phyloP scores from a whole-genome alignment of 2,888 invertebrate species.

The Trichopria drosophilae region DNA sequence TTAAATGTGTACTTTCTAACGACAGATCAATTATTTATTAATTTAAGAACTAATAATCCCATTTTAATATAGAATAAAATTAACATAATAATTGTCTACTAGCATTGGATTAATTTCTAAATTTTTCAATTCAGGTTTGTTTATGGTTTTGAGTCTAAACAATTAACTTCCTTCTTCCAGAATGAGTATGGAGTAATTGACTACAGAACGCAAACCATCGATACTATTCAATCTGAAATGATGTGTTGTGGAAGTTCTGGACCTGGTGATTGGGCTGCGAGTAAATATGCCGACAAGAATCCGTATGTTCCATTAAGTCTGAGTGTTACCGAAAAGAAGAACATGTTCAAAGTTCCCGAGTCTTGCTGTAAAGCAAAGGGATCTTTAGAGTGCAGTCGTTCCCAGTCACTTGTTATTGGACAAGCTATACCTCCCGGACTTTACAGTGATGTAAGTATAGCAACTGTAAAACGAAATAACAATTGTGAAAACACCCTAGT shows the following conservation, averaged over 20 bases:
- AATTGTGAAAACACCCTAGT: too few relatives aligned
- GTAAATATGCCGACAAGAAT: constrained; percentile 63
- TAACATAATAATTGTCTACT: too few relatives aligned
- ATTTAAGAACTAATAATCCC: too few relatives aligned
- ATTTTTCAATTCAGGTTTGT: too few relatives aligned
- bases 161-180: too few relatives aligned
- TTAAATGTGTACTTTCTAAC: too few relatives aligned
- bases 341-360: constrained; percentile 64
- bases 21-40: too few relatives aligned
- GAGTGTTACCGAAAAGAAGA: constrained; percentile 58
- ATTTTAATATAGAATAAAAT: too few relatives aligned
- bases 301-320: constrained; percentile 61
- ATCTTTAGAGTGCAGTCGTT: constrained; percentile 60
- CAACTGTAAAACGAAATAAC: too few relatives aligned
- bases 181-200: constrained; percentile 49
- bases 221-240: constrained; percentile 61
- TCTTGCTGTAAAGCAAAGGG: constrained; percentile 65
- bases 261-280: constrained; percentile 73
- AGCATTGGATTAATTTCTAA: too few relatives aligned
- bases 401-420: constrained; percentile 59
- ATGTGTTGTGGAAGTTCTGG: constrained; percentile 78
- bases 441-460: constrained; percentile 60
- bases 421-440: constrained; percentile 59
- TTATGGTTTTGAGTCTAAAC: too few relatives aligned
- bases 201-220: constrained; percentile 46